Evolutionary conservation across 2,888 invertebrate species (phyloP).

Genomic region (Drosophila neonasuta): DNA sequence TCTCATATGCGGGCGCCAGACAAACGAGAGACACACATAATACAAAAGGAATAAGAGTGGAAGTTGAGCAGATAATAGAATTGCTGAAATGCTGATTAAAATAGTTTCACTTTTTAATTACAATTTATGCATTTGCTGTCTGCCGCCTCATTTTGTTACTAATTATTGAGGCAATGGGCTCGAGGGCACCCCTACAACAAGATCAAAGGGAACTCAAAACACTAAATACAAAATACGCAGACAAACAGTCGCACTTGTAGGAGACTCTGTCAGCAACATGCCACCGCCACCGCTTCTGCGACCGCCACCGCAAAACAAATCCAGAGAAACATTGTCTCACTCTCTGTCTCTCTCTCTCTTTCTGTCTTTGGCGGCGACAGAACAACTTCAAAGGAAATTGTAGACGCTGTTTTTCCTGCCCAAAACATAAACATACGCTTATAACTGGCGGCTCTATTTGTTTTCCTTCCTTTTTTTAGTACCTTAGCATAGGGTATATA

Average conservation of each 20-base stretch:
- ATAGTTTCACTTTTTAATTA: constrained; percentile 77
- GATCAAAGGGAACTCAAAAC: constrained; percentile 62
- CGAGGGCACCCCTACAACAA: constrained; percentile 30
- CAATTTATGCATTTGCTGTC: constrained; percentile 60
- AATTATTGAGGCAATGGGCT: constrained; percentile 56
- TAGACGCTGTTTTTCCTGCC: constrained; percentile 72
- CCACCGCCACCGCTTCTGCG: constrained; percentile 24
- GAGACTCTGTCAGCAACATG: constrained; percentile 46
- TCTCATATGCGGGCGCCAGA: constrained; percentile 60
- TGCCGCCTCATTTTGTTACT: constrained; percentile 52
- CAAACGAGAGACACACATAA: not conserved
- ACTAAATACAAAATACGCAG: constrained; percentile 4
- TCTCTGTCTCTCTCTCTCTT: not conserved
- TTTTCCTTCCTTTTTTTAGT: constrained; percentile 26
- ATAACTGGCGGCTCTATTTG: constrained; percentile 43
- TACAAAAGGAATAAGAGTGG: not conserved
- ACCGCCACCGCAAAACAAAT: constrained; percentile 29
- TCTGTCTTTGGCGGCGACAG: constrained; percentile 30
- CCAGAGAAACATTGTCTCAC: constrained; percentile 61
- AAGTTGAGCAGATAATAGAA: constrained; percentile 60
- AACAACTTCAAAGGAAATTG: constrained; percentile 72
- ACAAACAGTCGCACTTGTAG: constrained; percentile 28
- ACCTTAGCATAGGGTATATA: constrained; percentile 29
- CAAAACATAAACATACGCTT: constrained; percentile 69
- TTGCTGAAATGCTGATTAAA: constrained; percentile 75